Base-by-base conservation (phyloP, 2,888 invertebrate species). In the Clitarchus hookeri region DNA sequence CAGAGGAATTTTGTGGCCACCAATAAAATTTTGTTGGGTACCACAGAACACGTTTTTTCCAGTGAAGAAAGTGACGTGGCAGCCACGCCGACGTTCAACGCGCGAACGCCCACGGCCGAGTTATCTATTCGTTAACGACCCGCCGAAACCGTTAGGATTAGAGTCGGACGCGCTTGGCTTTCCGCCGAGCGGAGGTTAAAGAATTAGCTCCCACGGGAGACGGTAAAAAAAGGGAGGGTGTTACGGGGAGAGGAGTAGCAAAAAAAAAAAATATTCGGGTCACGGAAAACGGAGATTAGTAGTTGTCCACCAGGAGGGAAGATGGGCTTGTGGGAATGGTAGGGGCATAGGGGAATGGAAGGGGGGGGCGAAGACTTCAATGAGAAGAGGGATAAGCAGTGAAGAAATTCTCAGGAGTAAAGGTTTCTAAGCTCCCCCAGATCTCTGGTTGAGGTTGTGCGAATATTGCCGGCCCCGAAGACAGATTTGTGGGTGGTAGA, bases 221-320 rank as follows among this genome's bases (percentile, higher is more conserved):
- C 25, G 83, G 9, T 36, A 23, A n/a, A 6, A 9, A 27, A 9
- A 83, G 13, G 44, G 25, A 0, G 12, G 13, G 36, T 16, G n/a
- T 0, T 9, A 23, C 3, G 19, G 36, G 36, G 36, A 0, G 36
- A 23, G 44, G 11, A 27, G 19, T 0, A n/a, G 16, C 13, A 0
- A 44, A 44, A n/a, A 9, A 87, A 25, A 80, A 54, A 53, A 80
- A 53, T 78, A 84, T 77, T 36, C 26, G 85, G 85, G 53, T 26
- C 44, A 53, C 83, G 78, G 83, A 79, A 44, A 82, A 78, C 54
- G 54, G 44, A 78, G 53, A 48, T 48, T 80, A 78, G 44, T 65
- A 79, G 84, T 77, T 26, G 84, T 53, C 25, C 80, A 16, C 77
- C n/a, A 44, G 26, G 77, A 84, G 25, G 8, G 54, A 84, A 36